These are phyloP conservation scores for Melanogrammus aeglefinus DNA, from an alignment of 2,797 vertebrate species.

Conservation along the genomic window DNA sequence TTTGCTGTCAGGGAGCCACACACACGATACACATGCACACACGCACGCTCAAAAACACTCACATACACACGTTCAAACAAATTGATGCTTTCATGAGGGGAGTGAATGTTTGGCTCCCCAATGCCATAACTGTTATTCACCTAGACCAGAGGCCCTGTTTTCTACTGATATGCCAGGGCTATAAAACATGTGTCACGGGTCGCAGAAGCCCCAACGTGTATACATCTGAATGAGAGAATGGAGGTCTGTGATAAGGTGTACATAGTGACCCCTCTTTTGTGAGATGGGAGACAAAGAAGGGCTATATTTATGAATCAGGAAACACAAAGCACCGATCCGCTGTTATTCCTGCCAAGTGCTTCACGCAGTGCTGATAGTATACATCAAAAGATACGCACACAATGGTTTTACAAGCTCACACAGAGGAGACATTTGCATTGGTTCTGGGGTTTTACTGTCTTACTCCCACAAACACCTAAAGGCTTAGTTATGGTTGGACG, in stretches of 20 bases:
- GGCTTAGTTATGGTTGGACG: too few species aligned
- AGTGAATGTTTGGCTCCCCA: background rate
- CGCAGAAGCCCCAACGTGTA: slow-evolving; percentile 30
- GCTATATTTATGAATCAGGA: slow-evolving; percentile 67
- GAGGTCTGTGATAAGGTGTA: slow-evolving; percentile 19
- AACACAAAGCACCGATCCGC: slow-evolving; percentile 51
- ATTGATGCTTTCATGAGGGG: background rate
- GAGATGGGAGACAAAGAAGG: slow-evolving; percentile 57
- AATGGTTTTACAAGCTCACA: background rate
- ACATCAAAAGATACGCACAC: background rate
- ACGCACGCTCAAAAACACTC: background rate
- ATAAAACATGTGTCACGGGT: slow-evolving; percentile 39
- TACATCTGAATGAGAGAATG: slow-evolving; percentile 11
- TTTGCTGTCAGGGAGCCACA: background rate
- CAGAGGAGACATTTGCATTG: background rate
- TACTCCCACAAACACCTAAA: background rate
- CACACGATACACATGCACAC: background rate
- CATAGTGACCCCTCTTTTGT: slow-evolving; percentile 52
- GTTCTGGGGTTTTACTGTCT: background rate
- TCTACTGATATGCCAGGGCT: slow-evolving; percentile 7
- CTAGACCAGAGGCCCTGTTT: background rate
- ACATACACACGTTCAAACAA: background rate
- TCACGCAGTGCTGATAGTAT: slow-evolving; percentile 16
- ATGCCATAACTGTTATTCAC: background rate
- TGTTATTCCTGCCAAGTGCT: slow-evolving; percentile 38